Percentiles rank a stretch among this genome's conserved stretches.
These are phyloP conservation scores for Boulengeromyrus knoepffleri DNA, from an alignment of 2,113 vertebrate species.

Conservation along the genomic window DNA sequence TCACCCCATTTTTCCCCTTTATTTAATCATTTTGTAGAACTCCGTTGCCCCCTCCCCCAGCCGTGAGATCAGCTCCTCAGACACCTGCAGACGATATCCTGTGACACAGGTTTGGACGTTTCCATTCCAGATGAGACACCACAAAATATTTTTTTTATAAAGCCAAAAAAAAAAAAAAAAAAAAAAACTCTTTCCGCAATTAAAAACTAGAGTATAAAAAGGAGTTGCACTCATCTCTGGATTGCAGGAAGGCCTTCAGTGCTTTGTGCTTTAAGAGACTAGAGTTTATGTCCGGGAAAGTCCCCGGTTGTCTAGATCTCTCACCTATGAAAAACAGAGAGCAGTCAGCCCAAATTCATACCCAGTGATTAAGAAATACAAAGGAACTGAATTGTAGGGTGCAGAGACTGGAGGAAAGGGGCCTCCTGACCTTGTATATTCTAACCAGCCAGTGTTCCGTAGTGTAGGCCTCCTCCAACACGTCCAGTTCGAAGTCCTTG, in stretches of 20 bases:
- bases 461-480: slow-evolving; percentile 94
- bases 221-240: slow-evolving; percentile 43
- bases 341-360: not conserved
- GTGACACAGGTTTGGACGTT: slow-evolving; percentile 49
- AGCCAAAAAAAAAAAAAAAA: slow-evolving; percentile 42
- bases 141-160: slow-evolving; percentile 38
- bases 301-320: slow-evolving; percentile 94
- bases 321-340: slow-evolving; percentile 67
- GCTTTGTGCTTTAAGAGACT: slow-evolving; percentile 46
- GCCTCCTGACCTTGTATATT: slow-evolving; percentile 86
- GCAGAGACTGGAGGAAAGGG: not conserved
- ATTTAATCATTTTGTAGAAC: slow-evolving; percentile 48
- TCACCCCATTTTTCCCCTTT: slow-evolving; percentile 44
- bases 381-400: not conserved
- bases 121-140: slow-evolving; percentile 50
- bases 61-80: slow-evolving; percentile 52
- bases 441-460: slow-evolving; percentile 98
- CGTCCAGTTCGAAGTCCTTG: slow-evolving; percentile 97
- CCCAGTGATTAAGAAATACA: not conserved
- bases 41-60: slow-evolving; percentile 36
- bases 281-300: slow-evolving; percentile 83
- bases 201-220: slow-evolving; percentile 72
- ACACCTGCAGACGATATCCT: slow-evolving; percentile 53
- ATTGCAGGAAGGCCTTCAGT: slow-evolving; percentile 72
- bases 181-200: slow-evolving; percentile 54